These are phyloP conservation scores for Ashinkailepas kermadecensis DNA, from an alignment of 2,888 invertebrate species.

Conservation along the genomic window DNA sequence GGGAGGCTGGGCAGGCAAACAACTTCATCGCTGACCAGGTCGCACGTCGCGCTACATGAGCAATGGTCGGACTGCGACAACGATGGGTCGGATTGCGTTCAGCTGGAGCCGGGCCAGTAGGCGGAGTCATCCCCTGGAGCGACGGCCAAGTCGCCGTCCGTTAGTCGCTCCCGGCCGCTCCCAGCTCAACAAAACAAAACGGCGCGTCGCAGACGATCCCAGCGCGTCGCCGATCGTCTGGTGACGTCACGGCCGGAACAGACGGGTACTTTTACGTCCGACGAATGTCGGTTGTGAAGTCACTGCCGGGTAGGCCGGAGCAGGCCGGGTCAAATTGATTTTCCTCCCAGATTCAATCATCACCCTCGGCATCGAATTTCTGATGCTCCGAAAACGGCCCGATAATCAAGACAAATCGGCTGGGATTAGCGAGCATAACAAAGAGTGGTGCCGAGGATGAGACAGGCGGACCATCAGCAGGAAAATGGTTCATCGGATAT, in stretches of 20 bases:
- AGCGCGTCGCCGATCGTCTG: too few species aligned
- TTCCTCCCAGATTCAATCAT: neutral
- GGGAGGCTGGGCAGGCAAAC: neutral
- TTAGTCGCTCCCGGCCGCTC: neutral
- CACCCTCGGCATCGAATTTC: neutral
- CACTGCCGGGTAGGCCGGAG: neutral
- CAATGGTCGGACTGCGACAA: too few species aligned
- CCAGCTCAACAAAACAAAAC: too few species aligned
- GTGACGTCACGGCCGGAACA: too few species aligned
- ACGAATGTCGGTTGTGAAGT: too few species aligned
- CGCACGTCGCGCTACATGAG: neutral
- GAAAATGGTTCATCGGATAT: neutral
- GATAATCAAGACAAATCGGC: neutral
- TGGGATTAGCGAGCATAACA: neutral
- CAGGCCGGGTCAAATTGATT: slow-evolving; percentile 2
- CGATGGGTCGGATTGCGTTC: too few species aligned
- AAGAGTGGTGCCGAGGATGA: neutral
- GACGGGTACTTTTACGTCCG: too few species aligned
- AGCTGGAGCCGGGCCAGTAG: too few species aligned
- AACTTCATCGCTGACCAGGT: neutral
- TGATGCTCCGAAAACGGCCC: neutral
- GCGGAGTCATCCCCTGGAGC: too few species aligned
- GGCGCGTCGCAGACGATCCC: too few species aligned
- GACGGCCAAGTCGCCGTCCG: neutral
- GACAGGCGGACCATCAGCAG: neutral